phyloP scores from a whole-genome alignment of 2,888 invertebrate species.

The Hofmannophila pseudospretella region DNA sequence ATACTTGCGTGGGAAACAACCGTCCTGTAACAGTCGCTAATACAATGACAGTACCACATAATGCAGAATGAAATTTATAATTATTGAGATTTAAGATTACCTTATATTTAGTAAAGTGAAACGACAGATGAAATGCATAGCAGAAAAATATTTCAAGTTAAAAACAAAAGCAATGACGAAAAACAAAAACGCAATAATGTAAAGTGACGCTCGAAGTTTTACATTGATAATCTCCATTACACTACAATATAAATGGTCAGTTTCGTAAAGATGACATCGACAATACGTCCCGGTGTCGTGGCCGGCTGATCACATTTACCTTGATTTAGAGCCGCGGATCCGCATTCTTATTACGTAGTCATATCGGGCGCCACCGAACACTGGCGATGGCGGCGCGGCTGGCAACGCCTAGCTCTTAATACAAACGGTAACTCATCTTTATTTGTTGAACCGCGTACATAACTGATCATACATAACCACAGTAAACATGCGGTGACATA shows the following conservation, averaged over 20 bases:
- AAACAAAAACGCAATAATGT: too few species aligned
- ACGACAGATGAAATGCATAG: too few species aligned
- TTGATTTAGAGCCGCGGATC: conserved; percentile 70
- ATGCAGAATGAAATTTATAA: too few species aligned
- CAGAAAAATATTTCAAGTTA: too few species aligned
- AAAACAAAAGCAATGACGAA: too few species aligned
- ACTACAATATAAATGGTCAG: conserved; percentile 9
- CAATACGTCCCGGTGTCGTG: conserved; percentile 33
- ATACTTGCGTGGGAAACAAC: conserved; percentile 57
- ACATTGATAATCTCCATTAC: background rate
- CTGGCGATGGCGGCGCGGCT: background rate
- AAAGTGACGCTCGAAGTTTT: too few species aligned
- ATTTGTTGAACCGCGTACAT: too few species aligned
- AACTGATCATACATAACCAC: too few species aligned
- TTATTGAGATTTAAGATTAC: too few species aligned
- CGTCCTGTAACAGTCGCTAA: conserved; percentile 34
- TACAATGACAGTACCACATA: conserved; percentile 18
- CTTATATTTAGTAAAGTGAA: too few species aligned
- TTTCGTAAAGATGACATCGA: conserved; percentile 30
- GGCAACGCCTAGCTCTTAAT: background rate
- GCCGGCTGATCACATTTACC: conserved; percentile 53
- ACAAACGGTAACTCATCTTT: too few species aligned
- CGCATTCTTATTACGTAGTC: conserved; percentile 70
- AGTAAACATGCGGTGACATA: too few species aligned
- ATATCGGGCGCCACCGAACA: conserved; percentile 53